Base-by-base conservation (phyloP, 2,888 invertebrate species). In the Drosophila pseudotakahashii region DNA sequence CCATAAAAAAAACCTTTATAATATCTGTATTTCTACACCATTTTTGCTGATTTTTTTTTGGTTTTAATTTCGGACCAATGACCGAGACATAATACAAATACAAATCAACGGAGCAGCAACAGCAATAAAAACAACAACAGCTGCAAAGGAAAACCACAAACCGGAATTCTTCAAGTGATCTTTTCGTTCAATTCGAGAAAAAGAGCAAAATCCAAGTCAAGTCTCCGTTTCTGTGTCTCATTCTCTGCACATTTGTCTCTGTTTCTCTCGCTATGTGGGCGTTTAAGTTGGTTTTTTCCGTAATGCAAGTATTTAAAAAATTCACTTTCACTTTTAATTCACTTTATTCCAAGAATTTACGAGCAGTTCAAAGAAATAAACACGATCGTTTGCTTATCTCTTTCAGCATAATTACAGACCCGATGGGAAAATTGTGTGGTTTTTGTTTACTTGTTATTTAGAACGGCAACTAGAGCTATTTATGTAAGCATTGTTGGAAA, bases 91-190 rank as follows among this genome's bases (percentile, higher is more conserved):
- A 75, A 79, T 79, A 64, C 80, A 77, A 75, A 77, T 67, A 68
- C 77, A 84, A 80, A 64, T 77, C 61, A 64, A 63, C 71, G 60
- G 67, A 55, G 51, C 51, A 78, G 71, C 67, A 76, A 64, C 75
- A 78, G 59, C 76, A 79, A 59, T 72, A 68, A n/a, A 14, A 72
- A 39, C 3, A 36, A 44, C 58, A 72, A 55, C 73, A 75, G 55
- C 50, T 51, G 63, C 48, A 73, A 75, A 71, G 66, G 69, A 78
- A 78, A 81, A 74, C 78, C 81, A 79, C 66, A 77, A 79, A 88
- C 85, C 85, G 88, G 85, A 85, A 85, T 85, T 83, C 85, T 88
- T 75, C 78, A 81, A 78, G 79, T 88, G 88, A 88, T 88, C 84
- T 87, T 85, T 87, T 62, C 76, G 72, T 75, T 76, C 78, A 88